Percentiles rank a stretch among this genome's conserved stretches.
Evolutionary conservation across 2,888 invertebrate genomes (phyloP).

Genomic region (Cataglyphis rosenhaueri): DNA sequence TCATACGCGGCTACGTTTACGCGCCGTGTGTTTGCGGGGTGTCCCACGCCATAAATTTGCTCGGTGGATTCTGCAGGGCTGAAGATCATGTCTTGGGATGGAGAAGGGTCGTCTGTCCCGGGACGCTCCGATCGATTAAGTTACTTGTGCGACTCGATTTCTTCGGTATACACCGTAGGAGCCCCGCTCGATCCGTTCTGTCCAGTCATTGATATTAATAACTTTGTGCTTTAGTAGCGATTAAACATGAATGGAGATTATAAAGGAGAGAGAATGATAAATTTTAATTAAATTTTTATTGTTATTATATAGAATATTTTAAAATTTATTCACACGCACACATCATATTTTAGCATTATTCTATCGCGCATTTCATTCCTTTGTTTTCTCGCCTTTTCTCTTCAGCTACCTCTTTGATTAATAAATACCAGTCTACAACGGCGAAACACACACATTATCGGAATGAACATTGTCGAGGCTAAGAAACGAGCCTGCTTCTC

Average conservation of each 20-base stretch:
- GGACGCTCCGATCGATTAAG: slow-evolving; percentile 40
- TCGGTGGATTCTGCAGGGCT: slow-evolving; percentile 65
- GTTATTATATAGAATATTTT: slow-evolving; percentile 17
- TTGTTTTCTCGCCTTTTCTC: slow-evolving; percentile 6
- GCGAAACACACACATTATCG: slow-evolving; percentile 38
- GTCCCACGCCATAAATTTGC: slow-evolving; percentile 71
- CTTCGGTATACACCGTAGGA: slow-evolving; percentile 4
- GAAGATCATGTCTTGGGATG: slow-evolving; percentile 31
- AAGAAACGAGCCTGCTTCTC: slow-evolving; percentile 51
- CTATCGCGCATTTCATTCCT: slow-evolving; percentile 9
- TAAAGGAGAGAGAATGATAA: neutral
- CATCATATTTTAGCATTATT: neutral
- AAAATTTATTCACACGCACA: neutral
- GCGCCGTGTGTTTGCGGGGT: slow-evolving; percentile 60
- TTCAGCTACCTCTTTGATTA: slow-evolving; percentile 26
- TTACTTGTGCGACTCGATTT: slow-evolving; percentile 41
- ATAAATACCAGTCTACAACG: slow-evolving; percentile 46
- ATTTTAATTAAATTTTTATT: slow-evolving; percentile 16
- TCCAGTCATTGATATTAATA: slow-evolving; percentile 30
- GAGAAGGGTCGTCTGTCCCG: slow-evolving; percentile 16
- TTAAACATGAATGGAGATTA: slow-evolving; percentile 25
- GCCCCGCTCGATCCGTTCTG: neutral
- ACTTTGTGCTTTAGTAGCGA: slow-evolving; percentile 23
- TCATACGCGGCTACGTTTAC: slow-evolving; percentile 73
- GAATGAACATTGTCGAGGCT: slow-evolving; percentile 46